Percentiles rank a stretch among this genome's conserved stretches.
These are phyloP conservation scores for Brachionus paranguensis DNA, from an alignment of 1,140 invertebrate species.

Conservation along the genomic window DNA sequence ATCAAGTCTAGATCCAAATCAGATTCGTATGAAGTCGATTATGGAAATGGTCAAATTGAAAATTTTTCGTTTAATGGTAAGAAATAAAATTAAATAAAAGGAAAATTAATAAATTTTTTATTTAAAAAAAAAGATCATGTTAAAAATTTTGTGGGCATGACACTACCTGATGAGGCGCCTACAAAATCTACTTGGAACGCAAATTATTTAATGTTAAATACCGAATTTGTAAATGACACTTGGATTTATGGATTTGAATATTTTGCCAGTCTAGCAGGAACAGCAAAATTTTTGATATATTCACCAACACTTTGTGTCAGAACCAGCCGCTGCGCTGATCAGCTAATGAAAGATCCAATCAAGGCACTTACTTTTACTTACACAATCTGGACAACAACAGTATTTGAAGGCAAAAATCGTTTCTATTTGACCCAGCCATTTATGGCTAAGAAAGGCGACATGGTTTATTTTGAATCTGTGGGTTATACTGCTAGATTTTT, in stretches of 20 bases:
- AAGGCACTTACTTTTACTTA: neutral
- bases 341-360: neutral
- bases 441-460: neutral
- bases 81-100: neutral
- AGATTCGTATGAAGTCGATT: neutral
- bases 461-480: neutral
- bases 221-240: neutral
- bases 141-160: neutral
- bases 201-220: neutral
- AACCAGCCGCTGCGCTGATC: neutral
- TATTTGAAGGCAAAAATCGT: neutral
- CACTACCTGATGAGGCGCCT: neutral
- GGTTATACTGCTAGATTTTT: neutral
- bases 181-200: neutral
- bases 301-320: neutral
- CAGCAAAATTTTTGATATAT: neutral
- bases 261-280: neutral
- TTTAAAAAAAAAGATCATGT: neutral
- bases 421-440: neutral
- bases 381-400: neutral
- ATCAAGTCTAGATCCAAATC: neutral
- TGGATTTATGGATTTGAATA: conserved; percentile 20
- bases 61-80: neutral
- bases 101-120: neutral
- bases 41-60: neutral